Percentiles rank a stretch among this genome's conserved stretches.
phyloP scores from a whole-genome alignment of 2,113 vertebrate genomes.

The Plestiodon gilberti region DNA sequence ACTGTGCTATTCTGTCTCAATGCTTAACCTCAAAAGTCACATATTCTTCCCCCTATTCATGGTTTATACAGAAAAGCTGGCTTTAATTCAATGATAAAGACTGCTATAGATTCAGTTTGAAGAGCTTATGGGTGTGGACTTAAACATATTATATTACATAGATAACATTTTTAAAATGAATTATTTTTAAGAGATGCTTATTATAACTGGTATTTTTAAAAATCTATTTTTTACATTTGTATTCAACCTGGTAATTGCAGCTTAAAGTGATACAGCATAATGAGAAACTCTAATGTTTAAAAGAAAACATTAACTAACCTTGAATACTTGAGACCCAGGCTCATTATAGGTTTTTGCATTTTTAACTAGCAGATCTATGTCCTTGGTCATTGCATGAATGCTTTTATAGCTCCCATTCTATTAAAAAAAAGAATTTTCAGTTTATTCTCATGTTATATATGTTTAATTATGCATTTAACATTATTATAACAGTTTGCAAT shows the following conservation, averaged over 20 bases:
- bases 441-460: constrained; percentile 31
- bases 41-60: background rate
- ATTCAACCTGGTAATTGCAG: background rate
- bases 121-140: too few relatives aligned
- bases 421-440: constrained; percentile 25
- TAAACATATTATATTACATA: background rate
- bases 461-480: background rate
- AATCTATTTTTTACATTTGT: background rate
- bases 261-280: background rate
- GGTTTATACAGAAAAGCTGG: background rate
- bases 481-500: background rate
- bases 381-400: constrained; percentile 93
- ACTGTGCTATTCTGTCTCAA: background rate
- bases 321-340: constrained; percentile 97
- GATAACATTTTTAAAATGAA: background rate
- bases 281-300: constrained; percentile 7
- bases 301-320: constrained; percentile 80
- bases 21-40: background rate
- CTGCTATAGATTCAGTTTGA: too few relatives aligned
- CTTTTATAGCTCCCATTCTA: constrained; percentile 93
- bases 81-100: too few relatives aligned
- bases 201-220: background rate
- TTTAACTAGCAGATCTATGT: constrained; percentile 94
- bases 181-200: background rate
- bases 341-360: constrained; percentile 99